Evolutionary conservation across 2,888 invertebrate genomes (phyloP).

Genomic region (Helicoverpa assulta): DNA sequence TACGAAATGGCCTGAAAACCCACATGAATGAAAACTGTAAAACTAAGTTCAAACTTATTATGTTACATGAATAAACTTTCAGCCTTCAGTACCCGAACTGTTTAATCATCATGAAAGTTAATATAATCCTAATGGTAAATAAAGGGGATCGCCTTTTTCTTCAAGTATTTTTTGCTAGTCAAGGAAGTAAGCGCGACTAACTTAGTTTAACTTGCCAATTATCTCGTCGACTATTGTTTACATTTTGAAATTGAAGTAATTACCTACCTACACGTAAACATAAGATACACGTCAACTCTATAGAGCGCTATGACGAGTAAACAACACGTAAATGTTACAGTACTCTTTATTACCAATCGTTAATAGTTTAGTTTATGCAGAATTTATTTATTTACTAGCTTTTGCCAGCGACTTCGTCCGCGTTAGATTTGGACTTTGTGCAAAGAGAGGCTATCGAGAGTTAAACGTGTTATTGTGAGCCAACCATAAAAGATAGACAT

Average conservation of each 20-base stretch:
- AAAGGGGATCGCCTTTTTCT: conserved; percentile 6
- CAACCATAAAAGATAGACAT: too few relatives aligned
- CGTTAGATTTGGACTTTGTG: too few relatives aligned
- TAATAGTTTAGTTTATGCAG: too few relatives aligned
- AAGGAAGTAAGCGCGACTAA: conserved; percentile 29
- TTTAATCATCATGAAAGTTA: conserved; percentile 5
- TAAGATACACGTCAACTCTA: too few relatives aligned
- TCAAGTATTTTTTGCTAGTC: conserved; percentile 32
- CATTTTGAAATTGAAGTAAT: conserved; percentile 29
- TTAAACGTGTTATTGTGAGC: too few relatives aligned
- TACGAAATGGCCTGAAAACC: neutral
- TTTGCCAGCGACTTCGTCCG: too few relatives aligned
- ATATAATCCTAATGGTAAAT: conserved; percentile 27
- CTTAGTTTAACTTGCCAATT: conserved; percentile 5
- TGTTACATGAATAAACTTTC: neutral
- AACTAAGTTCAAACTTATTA: conserved; percentile 3
- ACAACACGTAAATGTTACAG: too few relatives aligned
- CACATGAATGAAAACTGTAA: conserved; percentile 6
- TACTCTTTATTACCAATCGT: too few relatives aligned
- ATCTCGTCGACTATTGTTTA: conserved; percentile 30
- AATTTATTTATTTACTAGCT: too few relatives aligned
- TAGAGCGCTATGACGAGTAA: neutral
- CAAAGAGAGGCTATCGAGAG: too few relatives aligned
- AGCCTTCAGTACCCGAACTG: neutral
- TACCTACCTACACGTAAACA: conserved; percentile 4